Base-by-base conservation (phyloP, 2,888 invertebrate species). In the Branchipolynoe longqiensis region DNA sequence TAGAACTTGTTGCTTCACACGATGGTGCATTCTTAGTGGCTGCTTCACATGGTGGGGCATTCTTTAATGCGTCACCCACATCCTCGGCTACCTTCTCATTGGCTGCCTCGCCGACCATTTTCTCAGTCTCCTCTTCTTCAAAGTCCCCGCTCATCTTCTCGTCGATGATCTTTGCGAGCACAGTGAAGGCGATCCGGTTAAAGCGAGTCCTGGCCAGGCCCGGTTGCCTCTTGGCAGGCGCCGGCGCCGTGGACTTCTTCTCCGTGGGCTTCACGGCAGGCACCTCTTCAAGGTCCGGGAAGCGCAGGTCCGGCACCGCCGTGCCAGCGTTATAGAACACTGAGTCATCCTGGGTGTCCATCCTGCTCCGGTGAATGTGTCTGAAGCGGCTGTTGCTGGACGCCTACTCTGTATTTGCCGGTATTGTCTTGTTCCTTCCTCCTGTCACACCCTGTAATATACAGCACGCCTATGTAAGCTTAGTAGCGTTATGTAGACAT, bases 131-230 rank as follows among this genome's bases (percentile, higher is more conserved):
- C 3, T 82, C 56, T 18, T 84, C 48, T 41, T 40, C 64, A 2
- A 31, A 31, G 1, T 25, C 54, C 8, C n/a, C 25, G n/a, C 48
- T 4, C 18, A 18, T 54, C 54, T 84, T 84, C 25, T 84, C 84
- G 40, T 84, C 69, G 31, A 84, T 36, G n/a, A 84, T 84, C 54
- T 84, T 62, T 6, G 84, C 64, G 8, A 84, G 69, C 22, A 84
- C 84, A 14, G 59, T 40, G 54, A 84, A 84, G 69, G 84, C 84
- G 69, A 84, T 84, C 48, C 73, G 64, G 64, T 48, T 69, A 33
- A 84, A 84, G 40, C 73, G 59, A n/a, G 38, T 64, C 73, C 54
- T 84, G 41, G 64, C 84, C 41, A 78, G 28, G 54, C 78, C 48
- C 25, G 48, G 54, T 78, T 33, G 18, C 18, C 14, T 4, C 31